Evolutionary conservation across 2,113 vertebrate species (phyloP), one percentile per base, ranked within the genome.

Genomic region (Gymnorhina tibicen): DNA sequence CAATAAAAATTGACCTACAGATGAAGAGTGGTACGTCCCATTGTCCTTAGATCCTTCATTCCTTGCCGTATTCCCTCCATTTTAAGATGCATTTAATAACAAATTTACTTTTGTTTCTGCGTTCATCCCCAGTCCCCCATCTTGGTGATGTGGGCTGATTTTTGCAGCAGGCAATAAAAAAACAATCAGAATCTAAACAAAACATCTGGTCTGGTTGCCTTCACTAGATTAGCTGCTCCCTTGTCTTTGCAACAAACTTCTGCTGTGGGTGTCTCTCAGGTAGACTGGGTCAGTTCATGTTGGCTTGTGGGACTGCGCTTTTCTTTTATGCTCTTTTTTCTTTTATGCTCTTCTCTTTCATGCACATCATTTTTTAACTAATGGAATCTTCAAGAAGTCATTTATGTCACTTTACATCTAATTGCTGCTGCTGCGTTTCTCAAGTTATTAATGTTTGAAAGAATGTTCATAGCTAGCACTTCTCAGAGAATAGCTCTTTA

Each of bases 1-100:
- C 91, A 93, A 85, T 96, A 82, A 96, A 96, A 94, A 81, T 80
- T 93, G 85, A 94, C 93, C 93, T 92, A 37, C 41, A 80, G 76
- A 84, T 89, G 89, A 91, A 74, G 72, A 94, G 68, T 55, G 72
- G 75, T 56, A 66, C 53, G 81, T 93, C 72, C 76, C 78, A 41
- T 92, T 96, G 72, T 86, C 86, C 91, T 89, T 30, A 81, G 62
- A 73, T 78, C 83, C 74, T 84, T 86, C 66, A 23, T 60, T 72
- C 49, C n/a, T 56, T 81, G 64, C 85, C 47, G 20, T 62, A 58
- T 55, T 55, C 26, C 26, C 28, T 94, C 28, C 79, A 35, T 95
- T 81, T 68, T 46, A 58, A 87, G 64, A 69, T 64, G 69, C 19
- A 23, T 53, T 92, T 89, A 53, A 64, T 77, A 64, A 75, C 33